A percentile compares a stretch with the other conserved stretches of the same genome.
phyloP scores from a whole-genome alignment of 2,113 vertebrate species.

The Cheilinus undulatus region DNA sequence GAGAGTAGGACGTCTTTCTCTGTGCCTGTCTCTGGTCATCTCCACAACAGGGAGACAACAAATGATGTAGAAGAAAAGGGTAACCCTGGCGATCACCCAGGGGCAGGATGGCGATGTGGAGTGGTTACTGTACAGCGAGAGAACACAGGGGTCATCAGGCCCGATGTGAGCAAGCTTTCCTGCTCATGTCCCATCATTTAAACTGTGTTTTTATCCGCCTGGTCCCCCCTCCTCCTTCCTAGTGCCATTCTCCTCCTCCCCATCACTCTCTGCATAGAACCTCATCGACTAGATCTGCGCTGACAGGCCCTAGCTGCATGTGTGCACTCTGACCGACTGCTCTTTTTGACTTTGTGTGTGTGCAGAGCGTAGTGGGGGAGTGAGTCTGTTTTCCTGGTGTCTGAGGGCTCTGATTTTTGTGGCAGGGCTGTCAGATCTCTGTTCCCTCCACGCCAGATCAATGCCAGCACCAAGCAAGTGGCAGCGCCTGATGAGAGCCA shows the following conservation, averaged over 20 bases:
- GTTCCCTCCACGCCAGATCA: constrained; percentile 82
- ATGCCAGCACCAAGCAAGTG: constrained; percentile 85
- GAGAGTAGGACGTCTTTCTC: constrained; percentile 76
- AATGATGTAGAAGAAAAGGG: constrained; percentile 70
- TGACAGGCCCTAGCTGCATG: constrained; percentile 85
- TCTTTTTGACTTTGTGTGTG: constrained; percentile 90
- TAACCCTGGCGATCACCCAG: constrained; percentile 71
- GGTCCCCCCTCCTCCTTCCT: constrained; percentile 12
- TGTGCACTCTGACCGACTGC: constrained; percentile 89
- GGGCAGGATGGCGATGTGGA: constrained; percentile 53
- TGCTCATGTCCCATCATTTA: constrained; percentile 75
- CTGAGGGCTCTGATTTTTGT: constrained; percentile 93
- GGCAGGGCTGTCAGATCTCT: constrained; percentile 97
- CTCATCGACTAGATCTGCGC: constrained; percentile 55
- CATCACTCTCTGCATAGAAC: constrained; percentile 48
- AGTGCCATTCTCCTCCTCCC: constrained; percentile 49
- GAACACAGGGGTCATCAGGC: constrained; percentile 62
- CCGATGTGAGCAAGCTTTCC: constrained; percentile 69
- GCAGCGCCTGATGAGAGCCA: constrained; percentile 81
- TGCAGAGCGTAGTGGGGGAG: constrained; percentile 51
- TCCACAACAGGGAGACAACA: constrained; percentile 63
- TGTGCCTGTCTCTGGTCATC: constrained; percentile 76
- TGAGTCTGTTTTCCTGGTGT: constrained; percentile 81
- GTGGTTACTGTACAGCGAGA: constrained; percentile 37
- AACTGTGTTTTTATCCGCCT: constrained; percentile 54